Conservation (phyloP, 2,113 vertebrate genomes). For the Petromus typicus region DNA sequence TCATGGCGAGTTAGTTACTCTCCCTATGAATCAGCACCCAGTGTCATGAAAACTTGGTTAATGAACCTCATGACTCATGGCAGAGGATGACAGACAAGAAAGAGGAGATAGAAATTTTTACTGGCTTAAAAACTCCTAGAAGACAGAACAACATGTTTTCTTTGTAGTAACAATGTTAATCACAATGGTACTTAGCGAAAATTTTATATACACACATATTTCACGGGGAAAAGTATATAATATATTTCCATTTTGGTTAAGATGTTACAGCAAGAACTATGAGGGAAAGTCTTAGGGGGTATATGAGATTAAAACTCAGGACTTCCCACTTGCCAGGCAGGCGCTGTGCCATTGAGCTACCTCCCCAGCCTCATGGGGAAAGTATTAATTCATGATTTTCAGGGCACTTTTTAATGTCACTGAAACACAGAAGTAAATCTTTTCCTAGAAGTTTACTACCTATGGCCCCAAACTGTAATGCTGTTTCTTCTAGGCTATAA, state of each 20-base stretch:
- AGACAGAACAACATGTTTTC: too few species aligned
- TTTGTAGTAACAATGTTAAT: too few species aligned
- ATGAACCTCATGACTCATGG: not conserved
- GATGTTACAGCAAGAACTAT: too few species aligned
- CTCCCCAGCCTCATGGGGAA: too few species aligned
- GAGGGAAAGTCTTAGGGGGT: too few species aligned
- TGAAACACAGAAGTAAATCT: conserved; percentile 7
- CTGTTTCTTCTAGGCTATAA: not conserved
- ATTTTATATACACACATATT: too few species aligned
- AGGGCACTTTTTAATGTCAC: not conserved
- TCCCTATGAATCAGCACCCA: not conserved
- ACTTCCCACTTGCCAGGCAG: too few species aligned
- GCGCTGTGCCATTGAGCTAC: too few species aligned
- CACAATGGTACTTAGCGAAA: too few species aligned
- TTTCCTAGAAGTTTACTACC: conserved; percentile 3
- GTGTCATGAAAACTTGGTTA: not conserved
- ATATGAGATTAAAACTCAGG: too few species aligned
- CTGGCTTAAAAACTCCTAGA: conserved; percentile 1
- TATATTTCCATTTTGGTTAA: too few species aligned
- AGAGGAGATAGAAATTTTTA: not conserved
- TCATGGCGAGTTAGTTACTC: not conserved
- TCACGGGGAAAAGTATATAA: too few species aligned
- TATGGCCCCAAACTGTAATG: conserved; percentile 7
- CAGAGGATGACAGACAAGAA: not conserved
- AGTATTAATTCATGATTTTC: not conserved